phyloP scores from a whole-genome alignment of 2,113 vertebrate genomes.

The Tursiops truncatus region DNA sequence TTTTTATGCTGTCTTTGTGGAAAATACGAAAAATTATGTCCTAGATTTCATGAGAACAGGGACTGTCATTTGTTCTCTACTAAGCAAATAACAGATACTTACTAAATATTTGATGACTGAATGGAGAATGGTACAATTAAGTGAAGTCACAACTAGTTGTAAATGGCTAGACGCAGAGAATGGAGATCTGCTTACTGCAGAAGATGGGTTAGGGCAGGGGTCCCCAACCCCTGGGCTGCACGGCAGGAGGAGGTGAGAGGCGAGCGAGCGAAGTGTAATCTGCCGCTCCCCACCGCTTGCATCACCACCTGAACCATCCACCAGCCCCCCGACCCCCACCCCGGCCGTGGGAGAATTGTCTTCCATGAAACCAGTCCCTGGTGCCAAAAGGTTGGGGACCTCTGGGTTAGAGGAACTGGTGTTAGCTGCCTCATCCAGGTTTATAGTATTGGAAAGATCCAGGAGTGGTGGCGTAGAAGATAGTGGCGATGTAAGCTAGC shows the following conservation, averaged over 20 bases:
- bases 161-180: not conserved
- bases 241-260: too few relatives aligned
- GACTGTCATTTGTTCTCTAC: slow-evolving; percentile 1
- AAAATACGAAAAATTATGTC: slow-evolving; percentile 11
- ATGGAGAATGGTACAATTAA: slow-evolving; percentile 17
- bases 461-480: not conserved
- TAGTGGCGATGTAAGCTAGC: not conserved
- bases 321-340: too few relatives aligned
- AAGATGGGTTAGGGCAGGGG: not conserved
- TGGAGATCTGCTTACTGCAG: not conserved
- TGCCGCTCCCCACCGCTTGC: too few relatives aligned
- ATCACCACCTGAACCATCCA: too few relatives aligned
- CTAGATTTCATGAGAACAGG: slow-evolving; percentile 27
- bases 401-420: not conserved
- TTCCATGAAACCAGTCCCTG: too few relatives aligned
- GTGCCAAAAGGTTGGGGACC: too few relatives aligned
- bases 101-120: slow-evolving; percentile 50
- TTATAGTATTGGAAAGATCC: not conserved
- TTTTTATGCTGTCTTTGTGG: slow-evolving; percentile 49
- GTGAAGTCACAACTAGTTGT: slow-evolving; percentile 33
- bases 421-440: not conserved
- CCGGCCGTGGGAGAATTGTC: too few relatives aligned
- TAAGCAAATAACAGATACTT: slow-evolving; percentile 22
- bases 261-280: too few relatives aligned
- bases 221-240: too few relatives aligned